Percentiles rank a stretch among this genome's conserved stretches.
These are phyloP conservation scores for Acleris laterana DNA, from an alignment of 2,888 invertebrate genomes.

Conservation along the genomic window DNA sequence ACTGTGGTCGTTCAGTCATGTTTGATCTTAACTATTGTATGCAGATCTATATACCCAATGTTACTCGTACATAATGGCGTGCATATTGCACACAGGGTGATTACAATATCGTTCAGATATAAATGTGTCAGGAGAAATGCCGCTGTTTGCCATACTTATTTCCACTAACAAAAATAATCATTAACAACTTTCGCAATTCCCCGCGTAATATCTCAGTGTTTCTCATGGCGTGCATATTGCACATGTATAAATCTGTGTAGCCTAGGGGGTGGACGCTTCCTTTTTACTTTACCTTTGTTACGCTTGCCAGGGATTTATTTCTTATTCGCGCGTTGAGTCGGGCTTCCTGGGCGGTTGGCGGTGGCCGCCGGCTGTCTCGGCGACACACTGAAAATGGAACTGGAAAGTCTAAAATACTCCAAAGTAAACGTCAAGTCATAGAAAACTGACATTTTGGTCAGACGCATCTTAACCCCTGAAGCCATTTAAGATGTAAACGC, in stretches of 20 bases:
- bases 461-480: too few relatives aligned
- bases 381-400: conserved; percentile 40
- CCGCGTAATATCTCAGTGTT: conserved; percentile 57
- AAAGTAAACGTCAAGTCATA: too few relatives aligned
- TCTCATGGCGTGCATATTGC: conserved; percentile 56
- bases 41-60: too few relatives aligned
- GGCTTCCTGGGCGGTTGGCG: conserved; percentile 82
- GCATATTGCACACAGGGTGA: too few relatives aligned
- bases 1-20: too few relatives aligned
- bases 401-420: neutral
- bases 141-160: too few relatives aligned
- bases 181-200: conserved; percentile 29
- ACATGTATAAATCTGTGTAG: conserved; percentile 70
- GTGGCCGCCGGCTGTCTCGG: conserved; percentile 64
- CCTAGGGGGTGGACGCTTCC: conserved; percentile 72
- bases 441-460: too few relatives aligned
- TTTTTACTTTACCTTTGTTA: conserved; percentile 83
- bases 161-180: neutral
- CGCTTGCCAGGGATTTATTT: conserved; percentile 82
- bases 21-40: too few relatives aligned
- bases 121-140: too few relatives aligned
- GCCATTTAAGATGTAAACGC: too few relatives aligned
- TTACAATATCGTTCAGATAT: too few relatives aligned
- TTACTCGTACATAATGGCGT: too few relatives aligned
- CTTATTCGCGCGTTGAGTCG: conserved; percentile 81